phyloP scores from a whole-genome alignment of 2,797 vertebrate genomes.

The Valencia hispanica region DNA sequence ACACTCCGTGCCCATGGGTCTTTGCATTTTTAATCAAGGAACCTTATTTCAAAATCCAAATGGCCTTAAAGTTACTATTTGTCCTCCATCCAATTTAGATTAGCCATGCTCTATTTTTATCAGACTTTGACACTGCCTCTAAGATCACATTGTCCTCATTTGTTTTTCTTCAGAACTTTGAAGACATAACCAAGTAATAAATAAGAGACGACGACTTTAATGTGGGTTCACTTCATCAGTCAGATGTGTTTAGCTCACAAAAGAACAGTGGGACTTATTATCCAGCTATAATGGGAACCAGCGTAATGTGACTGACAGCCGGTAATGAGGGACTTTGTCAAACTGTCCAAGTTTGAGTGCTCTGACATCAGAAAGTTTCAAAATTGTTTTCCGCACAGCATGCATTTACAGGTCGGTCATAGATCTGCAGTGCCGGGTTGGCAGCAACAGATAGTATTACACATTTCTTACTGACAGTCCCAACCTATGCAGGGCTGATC shows the following conservation, averaged over 20 bases:
- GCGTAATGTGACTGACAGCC: slow-evolving; percentile 35
- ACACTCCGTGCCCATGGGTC: background rate
- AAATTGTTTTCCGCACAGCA: slow-evolving; percentile 63
- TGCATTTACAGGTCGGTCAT: slow-evolving; percentile 69
- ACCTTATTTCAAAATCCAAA: background rate
- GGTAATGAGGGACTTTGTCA: slow-evolving; percentile 32
- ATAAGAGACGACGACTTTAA: background rate
- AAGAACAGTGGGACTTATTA: slow-evolving; percentile 20
- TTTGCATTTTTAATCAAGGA: background rate
- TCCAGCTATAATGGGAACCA: slow-evolving; percentile 42
- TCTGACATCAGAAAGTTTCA: slow-evolving; percentile 51
- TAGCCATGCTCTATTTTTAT: background rate
- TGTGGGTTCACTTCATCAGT: background rate
- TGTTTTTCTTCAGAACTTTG: background rate
- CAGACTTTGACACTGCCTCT: background rate
- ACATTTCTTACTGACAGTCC: slow-evolving; percentile 67
- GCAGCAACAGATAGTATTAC: slow-evolving; percentile 76
- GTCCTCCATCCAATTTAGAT: no score
- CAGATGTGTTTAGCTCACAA: background rate
- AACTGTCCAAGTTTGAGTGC: slow-evolving; percentile 31
- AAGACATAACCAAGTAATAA: background rate
- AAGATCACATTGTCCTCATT: background rate
- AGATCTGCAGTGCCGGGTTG: slow-evolving; percentile 59
- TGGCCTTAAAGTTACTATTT: background rate
- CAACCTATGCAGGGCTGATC: slow-evolving; percentile 70